These are phyloP conservation scores for Astyanax mexicanus DNA, from an alignment of 2,797 vertebrate genomes.

Conservation along the genomic window DNA sequence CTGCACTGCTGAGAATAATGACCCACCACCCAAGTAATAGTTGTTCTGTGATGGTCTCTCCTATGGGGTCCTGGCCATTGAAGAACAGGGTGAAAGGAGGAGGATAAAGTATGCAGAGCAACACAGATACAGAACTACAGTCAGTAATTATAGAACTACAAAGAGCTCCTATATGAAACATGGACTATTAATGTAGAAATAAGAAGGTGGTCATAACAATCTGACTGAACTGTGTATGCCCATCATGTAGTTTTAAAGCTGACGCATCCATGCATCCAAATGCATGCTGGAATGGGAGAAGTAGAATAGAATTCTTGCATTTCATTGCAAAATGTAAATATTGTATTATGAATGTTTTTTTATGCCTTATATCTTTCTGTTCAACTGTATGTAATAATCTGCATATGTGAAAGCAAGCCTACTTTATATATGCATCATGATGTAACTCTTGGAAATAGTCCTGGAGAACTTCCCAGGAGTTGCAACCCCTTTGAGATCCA, in stretches of 20 bases:
- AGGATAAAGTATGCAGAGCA: too few relatives aligned
- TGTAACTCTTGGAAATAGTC: not conserved
- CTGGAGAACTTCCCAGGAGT: not conserved
- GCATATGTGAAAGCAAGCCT: not conserved
- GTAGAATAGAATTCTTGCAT: not conserved
- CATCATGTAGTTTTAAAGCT: conserved; percentile 12
- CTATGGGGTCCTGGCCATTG: too few relatives aligned
- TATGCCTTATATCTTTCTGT: not conserved
- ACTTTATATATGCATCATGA: not conserved
- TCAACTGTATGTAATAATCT: not conserved
- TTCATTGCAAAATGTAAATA: not conserved
- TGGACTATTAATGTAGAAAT: too few relatives aligned
- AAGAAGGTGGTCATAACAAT: too few relatives aligned
- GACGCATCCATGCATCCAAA: conserved; percentile 12
- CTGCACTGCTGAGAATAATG: too few relatives aligned
- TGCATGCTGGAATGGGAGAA: not conserved
- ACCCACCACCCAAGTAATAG: too few relatives aligned
- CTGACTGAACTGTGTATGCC: too few relatives aligned
- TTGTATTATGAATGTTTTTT: not conserved
- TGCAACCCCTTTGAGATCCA: not conserved
- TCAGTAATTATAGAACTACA: too few relatives aligned
- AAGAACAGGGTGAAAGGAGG: too few relatives aligned
- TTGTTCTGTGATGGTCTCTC: too few relatives aligned
- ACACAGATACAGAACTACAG: too few relatives aligned
- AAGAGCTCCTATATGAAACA: too few relatives aligned